Conservation (phyloP, 2,888 invertebrate genomes). For the Ichneumon xanthorius region DNA sequence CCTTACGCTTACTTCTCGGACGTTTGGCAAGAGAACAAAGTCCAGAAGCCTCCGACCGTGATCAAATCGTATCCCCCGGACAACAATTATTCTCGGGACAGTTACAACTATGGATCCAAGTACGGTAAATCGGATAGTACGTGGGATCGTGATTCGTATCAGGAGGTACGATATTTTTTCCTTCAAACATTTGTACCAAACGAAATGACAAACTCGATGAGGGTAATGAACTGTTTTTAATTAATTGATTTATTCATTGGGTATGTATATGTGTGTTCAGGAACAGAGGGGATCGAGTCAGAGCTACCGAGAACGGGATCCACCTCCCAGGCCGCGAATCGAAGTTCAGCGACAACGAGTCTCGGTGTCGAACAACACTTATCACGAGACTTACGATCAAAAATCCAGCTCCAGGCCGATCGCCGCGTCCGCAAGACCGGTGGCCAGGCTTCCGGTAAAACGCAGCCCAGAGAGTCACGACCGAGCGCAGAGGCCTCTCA, state of each 20-base stretch:
- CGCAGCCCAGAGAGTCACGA: conserved; percentile 71
- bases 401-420: conserved; percentile 69
- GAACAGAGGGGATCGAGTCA: conserved; percentile 76
- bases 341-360: conserved; percentile 72
- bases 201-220: neutral
- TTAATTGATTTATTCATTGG: conserved; percentile 10
- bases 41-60: conserved; percentile 74
- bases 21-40: conserved; percentile 83
- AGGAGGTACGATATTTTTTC: conserved; percentile 74
- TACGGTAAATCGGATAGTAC: conserved; percentile 78
- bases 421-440: conserved; percentile 63
- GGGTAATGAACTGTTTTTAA: neutral
- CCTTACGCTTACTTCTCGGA: conserved; percentile 83
- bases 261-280: conserved; percentile 63
- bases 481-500: conserved; percentile 73
- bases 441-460: conserved; percentile 72
- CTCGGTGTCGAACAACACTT: conserved; percentile 66
- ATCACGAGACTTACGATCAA: conserved; percentile 77
- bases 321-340: conserved; percentile 73
- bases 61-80: conserved; percentile 78
- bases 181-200: conserved; percentile 1
- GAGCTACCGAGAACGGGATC: conserved; percentile 79
- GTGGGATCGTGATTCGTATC: conserved; percentile 79
- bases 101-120: conserved; percentile 78
- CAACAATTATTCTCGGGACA: conserved; percentile 77